These are phyloP conservation scores for Hydra vulgaris DNA, from an alignment of 30 jellyfish, hydroid and myxozoan genomes.

Conservation along the genomic window DNA sequence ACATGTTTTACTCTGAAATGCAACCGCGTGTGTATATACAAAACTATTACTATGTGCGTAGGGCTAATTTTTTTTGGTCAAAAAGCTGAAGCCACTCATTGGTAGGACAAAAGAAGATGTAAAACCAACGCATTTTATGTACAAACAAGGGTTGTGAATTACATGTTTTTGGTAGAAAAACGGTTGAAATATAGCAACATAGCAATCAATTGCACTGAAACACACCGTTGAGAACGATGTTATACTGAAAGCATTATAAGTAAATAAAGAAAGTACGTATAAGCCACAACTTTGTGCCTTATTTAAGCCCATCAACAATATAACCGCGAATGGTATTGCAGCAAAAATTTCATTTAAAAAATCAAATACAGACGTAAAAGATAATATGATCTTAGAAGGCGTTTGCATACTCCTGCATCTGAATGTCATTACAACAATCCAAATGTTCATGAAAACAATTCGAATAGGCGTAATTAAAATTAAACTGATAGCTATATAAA, in stretches of 20 bases:
- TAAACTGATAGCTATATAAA: background rate
- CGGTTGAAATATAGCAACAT: background rate
- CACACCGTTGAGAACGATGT: background rate
- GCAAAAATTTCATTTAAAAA: background rate
- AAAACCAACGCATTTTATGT: background rate
- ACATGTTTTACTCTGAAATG: background rate
- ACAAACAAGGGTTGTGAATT: background rate
- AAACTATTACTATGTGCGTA: background rate
- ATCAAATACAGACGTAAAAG: background rate
- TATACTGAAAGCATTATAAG: background rate
- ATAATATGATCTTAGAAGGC: background rate
- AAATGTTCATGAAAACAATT: background rate
- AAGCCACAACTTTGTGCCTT: background rate
- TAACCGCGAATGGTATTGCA: background rate
- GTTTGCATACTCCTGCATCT: background rate
- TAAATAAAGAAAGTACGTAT: background rate
- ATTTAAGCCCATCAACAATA: background rate
- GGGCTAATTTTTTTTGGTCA: background rate
- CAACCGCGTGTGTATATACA: background rate
- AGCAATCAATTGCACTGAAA: background rate
- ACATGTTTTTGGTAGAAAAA: background rate
- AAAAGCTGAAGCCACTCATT: background rate
- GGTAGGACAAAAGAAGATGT: background rate
- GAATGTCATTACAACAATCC: background rate
- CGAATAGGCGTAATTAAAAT: background rate